Evolutionary conservation across 2,888 invertebrate species (phyloP).

Genomic region (Pristionchus fissidentatus): DNA sequence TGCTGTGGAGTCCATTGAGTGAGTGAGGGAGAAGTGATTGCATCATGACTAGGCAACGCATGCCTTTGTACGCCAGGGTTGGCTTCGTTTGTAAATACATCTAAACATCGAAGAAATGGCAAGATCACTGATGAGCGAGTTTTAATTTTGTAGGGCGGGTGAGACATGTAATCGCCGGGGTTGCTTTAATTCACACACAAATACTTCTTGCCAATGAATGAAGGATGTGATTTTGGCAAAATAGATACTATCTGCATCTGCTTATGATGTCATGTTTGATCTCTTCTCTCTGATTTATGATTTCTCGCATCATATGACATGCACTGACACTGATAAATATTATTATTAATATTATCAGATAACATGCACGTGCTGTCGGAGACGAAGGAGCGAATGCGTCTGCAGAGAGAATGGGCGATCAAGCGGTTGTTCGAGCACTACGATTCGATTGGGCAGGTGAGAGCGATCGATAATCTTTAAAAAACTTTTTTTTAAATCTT

Average conservation of each 20-base stretch:
- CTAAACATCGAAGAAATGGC: too few species aligned
- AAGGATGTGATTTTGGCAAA: too few species aligned
- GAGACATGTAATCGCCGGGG: neutral
- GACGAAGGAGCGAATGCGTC: slow-evolving; percentile 59
- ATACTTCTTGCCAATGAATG: too few species aligned
- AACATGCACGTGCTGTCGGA: slow-evolving; percentile 59
- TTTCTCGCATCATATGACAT: too few species aligned
- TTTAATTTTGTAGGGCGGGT: neutral
- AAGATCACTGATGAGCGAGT: neutral
- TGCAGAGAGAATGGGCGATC: slow-evolving; percentile 67
- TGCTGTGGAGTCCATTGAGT: slow-evolving; percentile 65
- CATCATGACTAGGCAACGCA: neutral
- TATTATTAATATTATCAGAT: slow-evolving; percentile 55
- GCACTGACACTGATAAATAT: too few species aligned
- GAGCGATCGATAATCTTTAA: neutral
- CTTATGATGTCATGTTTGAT: neutral
- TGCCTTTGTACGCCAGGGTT: too few species aligned
- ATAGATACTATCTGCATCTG: too few species aligned
- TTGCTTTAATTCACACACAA: neutral
- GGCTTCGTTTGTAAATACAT: too few species aligned
- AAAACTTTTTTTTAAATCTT: too few species aligned
- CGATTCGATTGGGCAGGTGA: slow-evolving; percentile 49
- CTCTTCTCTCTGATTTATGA: neutral
- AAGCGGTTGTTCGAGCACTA: slow-evolving; percentile 65
- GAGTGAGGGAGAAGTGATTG: slow-evolving; percentile 38